These are phyloP conservation scores for Turdus rufiventris DNA, from an alignment of 2,113 vertebrate genomes.

Conservation along the genomic window DNA sequence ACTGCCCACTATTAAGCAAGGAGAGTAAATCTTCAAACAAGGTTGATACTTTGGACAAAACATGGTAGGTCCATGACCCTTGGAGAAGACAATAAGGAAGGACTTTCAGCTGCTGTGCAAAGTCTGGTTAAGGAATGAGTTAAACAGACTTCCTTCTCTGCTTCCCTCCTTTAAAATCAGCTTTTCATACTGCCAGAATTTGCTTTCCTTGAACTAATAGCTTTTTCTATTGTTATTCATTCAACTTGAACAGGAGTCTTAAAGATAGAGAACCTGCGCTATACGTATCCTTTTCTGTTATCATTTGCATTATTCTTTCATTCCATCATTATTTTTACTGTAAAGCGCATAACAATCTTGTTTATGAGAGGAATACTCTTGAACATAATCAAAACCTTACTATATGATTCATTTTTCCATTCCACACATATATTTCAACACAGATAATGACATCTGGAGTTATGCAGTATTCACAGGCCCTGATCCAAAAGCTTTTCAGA, in stretches of 20 bases:
- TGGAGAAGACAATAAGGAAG: background rate
- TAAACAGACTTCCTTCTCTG: background rate
- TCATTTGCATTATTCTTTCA: background rate
- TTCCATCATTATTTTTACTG: background rate
- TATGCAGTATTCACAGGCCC: background rate
- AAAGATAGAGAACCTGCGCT: background rate
- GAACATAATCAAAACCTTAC: slow-evolving; percentile 40
- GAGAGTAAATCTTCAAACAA: background rate
- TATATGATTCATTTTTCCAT: slow-evolving; percentile 17
- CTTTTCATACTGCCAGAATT: background rate
- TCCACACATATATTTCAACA: slow-evolving; percentile 17
- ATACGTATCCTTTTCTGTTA: background rate
- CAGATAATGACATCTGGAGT: slow-evolving; percentile 46
- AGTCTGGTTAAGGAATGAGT: background rate
- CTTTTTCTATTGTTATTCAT: background rate
- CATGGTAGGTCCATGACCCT: background rate
- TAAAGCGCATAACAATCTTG: background rate
- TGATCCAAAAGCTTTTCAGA: slow-evolving; percentile 24
- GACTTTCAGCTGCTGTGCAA: background rate
- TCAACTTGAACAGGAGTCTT: background rate
- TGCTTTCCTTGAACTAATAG: background rate
- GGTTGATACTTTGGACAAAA: background rate
- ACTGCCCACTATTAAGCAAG: background rate
- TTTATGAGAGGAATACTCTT: slow-evolving; percentile 14
- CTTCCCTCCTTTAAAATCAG: background rate